Evolutionary conservation across 2,797 vertebrate genomes (phyloP).

Genomic region (Sternotherus odoratus): DNA sequence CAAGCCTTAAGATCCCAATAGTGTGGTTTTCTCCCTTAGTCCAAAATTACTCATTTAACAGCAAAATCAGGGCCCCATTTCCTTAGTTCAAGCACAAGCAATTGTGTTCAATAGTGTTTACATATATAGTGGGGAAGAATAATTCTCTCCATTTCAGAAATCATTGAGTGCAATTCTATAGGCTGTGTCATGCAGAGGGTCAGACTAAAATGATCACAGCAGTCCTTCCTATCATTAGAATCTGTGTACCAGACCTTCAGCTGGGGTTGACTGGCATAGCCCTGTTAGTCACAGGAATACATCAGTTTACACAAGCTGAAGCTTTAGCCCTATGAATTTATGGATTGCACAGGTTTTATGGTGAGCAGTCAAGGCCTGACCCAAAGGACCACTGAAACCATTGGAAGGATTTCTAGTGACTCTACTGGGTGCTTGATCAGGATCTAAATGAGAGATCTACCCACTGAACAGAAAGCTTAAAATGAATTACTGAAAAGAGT

Average conservation of each 20-base stretch:
- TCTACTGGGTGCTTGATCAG: neutral
- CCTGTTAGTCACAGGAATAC: neutral
- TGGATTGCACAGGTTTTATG: neutral
- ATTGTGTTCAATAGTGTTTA: neutral
- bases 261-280: neutral
- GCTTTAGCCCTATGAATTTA: neutral
- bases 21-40: neutral
- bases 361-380: neutral
- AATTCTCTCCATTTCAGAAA: neutral
- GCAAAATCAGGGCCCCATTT: neutral
- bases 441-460: neutral
- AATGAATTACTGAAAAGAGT: constrained; percentile 24
- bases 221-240: neutral
- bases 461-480: neutral
- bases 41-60: neutral
- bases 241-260: neutral
- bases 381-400: neutral
- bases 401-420: neutral
- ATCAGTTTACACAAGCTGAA: neutral
- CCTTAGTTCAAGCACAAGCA: neutral
- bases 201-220: neutral
- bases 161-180: neutral
- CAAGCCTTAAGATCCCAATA: neutral
- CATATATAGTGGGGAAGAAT: neutral
- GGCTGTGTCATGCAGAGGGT: neutral